Evolutionary conservation across 2,888 invertebrate species (phyloP).

Genomic region (Cosmia pyralina): DNA sequence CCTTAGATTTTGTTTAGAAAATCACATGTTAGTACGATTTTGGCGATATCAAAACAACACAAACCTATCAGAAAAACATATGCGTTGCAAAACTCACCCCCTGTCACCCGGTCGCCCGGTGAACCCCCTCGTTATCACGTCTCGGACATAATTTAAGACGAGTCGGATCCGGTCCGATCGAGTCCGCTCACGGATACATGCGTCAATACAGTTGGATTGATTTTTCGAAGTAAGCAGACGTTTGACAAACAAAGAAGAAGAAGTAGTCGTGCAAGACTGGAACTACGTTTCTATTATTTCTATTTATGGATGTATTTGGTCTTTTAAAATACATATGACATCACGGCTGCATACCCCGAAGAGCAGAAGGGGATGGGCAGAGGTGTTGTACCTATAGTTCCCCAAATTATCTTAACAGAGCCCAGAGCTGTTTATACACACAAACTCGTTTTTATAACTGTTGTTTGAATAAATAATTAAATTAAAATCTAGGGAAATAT

Average conservation of each 20-base stretch:
- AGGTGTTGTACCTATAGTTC: too few species aligned
- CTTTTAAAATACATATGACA: neutral
- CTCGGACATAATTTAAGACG: conserved; percentile 61
- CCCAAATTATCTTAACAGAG: neutral
- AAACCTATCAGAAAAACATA: conserved; percentile 42
- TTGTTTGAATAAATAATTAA: too few species aligned
- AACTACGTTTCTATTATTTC: neutral
- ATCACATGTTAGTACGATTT: neutral
- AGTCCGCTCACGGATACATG: conserved; percentile 34
- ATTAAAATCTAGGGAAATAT: too few species aligned
- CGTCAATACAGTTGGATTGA: conserved; percentile 49
- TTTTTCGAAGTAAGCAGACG: conserved; percentile 49
- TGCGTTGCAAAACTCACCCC: conserved; percentile 50
- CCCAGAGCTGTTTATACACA: too few species aligned
- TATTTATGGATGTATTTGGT: neutral
- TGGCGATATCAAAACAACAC: conserved; percentile 12
- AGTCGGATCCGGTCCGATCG: conserved; percentile 35
- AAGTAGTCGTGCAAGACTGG: neutral
- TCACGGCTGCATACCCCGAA: neutral
- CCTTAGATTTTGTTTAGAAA: neutral
- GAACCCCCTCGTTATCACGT: conserved; percentile 56
- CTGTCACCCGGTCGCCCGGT: conserved; percentile 3
- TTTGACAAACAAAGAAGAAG: conserved; percentile 43
- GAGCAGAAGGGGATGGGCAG: too few species aligned
- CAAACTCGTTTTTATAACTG: too few species aligned